Evolutionary conservation across 2,113 vertebrate species (phyloP).

Genomic region (Eleginops maclovinus): DNA sequence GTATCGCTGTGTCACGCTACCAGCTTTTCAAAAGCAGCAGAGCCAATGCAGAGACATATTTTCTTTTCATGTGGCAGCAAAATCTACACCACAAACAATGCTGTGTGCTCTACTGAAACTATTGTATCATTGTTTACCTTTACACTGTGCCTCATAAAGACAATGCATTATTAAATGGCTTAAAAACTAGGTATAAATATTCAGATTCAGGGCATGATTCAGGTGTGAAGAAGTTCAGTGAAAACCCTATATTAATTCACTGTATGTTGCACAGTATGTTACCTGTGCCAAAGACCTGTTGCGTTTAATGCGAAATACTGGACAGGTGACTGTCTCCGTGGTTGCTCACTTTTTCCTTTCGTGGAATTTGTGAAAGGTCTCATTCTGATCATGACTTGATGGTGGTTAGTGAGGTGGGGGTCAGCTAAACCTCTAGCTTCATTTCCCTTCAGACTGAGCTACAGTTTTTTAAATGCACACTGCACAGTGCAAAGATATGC

Average conservation of each 20-base stretch:
- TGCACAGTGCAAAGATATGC: not conserved
- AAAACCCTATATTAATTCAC: not conserved
- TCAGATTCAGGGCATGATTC: not conserved
- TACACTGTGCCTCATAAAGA: not conserved
- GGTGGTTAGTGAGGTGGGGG: slow-evolving; percentile 38
- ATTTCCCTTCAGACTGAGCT: not conserved
- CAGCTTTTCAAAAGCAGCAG: slow-evolving; percentile 10
- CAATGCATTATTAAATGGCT: not conserved
- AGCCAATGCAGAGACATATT: slow-evolving; percentile 1
- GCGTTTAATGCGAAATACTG: not conserved
- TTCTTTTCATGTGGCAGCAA: slow-evolving; percentile 73
- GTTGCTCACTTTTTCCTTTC: slow-evolving; percentile 30
- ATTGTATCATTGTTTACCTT: slow-evolving; percentile 69
- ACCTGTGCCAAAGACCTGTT: not conserved
- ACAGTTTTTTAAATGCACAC: not conserved
- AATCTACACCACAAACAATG: slow-evolving; percentile 57
- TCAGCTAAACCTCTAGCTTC: slow-evolving; percentile 56
- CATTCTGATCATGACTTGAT: not conserved
- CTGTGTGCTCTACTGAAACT: slow-evolving; percentile 54
- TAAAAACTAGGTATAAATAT: not conserved
- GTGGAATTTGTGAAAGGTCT: slow-evolving; percentile 33
- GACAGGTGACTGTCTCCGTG: not conserved
- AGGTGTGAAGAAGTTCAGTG: not conserved
- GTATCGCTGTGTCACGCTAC: not conserved
- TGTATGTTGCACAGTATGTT: too few relatives aligned